Percentiles rank a stretch among this genome's conserved stretches.
These are phyloP conservation scores for Phania funesta DNA, from an alignment of 2,888 invertebrate genomes.

Conservation along the genomic window DNA sequence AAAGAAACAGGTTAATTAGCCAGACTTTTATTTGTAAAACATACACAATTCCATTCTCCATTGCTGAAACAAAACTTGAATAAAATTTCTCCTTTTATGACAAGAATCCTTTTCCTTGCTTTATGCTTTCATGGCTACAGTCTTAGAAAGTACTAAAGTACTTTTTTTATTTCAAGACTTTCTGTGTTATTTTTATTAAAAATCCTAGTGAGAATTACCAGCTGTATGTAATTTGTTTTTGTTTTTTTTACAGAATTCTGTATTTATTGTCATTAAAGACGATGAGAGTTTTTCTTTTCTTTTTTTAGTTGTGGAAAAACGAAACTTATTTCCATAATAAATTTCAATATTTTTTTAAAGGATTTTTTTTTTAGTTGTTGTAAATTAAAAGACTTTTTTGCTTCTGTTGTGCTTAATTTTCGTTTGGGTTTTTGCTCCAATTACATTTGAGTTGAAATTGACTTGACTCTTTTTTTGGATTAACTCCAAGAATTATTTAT, in stretches of 20 bases:
- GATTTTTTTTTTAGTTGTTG: not conserved
- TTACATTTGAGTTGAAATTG: slow-evolving; percentile 34
- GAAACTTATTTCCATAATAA: slow-evolving; percentile 8
- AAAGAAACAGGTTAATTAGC: slow-evolving; percentile 63
- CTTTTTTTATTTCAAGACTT: slow-evolving; percentile 16
- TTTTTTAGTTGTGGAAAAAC: not conserved
- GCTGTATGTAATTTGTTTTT: not conserved
- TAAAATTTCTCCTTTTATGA: slow-evolving; percentile 39
- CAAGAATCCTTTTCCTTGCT: not conserved
- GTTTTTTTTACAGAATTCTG: slow-evolving; percentile 4
- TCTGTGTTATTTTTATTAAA: slow-evolving; percentile 2
- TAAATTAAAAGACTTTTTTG: not conserved
- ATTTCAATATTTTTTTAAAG: slow-evolving; percentile 38
- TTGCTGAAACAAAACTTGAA: slow-evolving; percentile 41
- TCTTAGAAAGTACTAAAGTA: slow-evolving; percentile 3
- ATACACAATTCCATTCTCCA: not conserved
- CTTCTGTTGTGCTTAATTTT: slow-evolving; percentile 2
- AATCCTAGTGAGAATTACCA: slow-evolving; percentile 26
- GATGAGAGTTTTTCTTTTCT: slow-evolving; percentile 22
- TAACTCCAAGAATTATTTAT: slow-evolving; percentile 34
- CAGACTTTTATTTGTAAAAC: slow-evolving; percentile 24
- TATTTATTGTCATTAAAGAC: slow-evolving; percentile 34
- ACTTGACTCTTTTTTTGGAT: slow-evolving; percentile 41
- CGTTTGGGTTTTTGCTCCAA: slow-evolving; percentile 49
- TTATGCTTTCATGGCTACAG: not conserved